Base-by-base conservation (phyloP, 1,140 invertebrate genomes). In the Vanessa atalanta region DNA sequence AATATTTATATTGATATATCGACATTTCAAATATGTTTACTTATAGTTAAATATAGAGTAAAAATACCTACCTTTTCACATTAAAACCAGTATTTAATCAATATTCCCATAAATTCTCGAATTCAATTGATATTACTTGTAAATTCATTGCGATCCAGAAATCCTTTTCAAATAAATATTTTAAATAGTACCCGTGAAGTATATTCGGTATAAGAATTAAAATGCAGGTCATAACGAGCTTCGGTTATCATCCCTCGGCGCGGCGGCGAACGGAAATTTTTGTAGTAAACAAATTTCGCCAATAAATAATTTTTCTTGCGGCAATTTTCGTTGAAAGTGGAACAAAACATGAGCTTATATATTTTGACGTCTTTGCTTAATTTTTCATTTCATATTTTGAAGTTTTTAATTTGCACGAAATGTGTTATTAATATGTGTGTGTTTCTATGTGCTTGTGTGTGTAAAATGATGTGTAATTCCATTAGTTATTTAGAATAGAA, bases 231-330 rank as follows among this genome's bases (percentile, higher is more conserved):
- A 61, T 65, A 65, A 72, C 68, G 51, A 57, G 37, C 63, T 53
- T 47, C 75, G 65, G 69, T 69, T 65, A 75, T 74, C 70, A 67
- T 71, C 26, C 66, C 50, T 47, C 51, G 9, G 16, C 9, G 48
- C 37, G 65, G 50, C 55, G 31, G 48, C 31, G 67, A 73, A 70
- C 64, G 72, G 78, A 70, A 72, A 77, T 72, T 79, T 61, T 74
- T 70, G 72, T 37, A 69, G 75, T 79, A 77, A 77, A 77, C 78
- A 79, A 74, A 79, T 79, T 79, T 72, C 60, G 50, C 69, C 78
- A 77, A 79, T 79, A 79, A 77, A 79, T 79, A 73, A 69, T 68
- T 77, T 79, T 72, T 73, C 72, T 64, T 76, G 63, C 20, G 57
- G 75, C 71, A 57, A 77, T 73, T 73, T 73, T 77, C 31, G 63